phyloP scores from a whole-genome alignment of 2,888 invertebrate species.

The Tinea pellionella region DNA sequence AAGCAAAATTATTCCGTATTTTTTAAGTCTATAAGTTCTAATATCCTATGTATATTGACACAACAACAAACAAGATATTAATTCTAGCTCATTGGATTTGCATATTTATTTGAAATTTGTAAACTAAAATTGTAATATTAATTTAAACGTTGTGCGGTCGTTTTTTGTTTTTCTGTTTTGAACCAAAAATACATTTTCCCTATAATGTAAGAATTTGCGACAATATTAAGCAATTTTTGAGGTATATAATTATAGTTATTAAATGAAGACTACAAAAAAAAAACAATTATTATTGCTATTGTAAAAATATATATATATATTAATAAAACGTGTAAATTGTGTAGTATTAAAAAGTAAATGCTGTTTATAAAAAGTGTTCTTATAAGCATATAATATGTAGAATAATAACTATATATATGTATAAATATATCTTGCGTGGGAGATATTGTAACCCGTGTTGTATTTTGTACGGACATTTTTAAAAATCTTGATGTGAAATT shows the following conservation, averaged over 20 bases:
- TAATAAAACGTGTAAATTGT: constrained; percentile 63
- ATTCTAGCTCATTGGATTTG: no score
- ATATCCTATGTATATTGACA: no score
- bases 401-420: neutral
- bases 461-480: no score
- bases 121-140: constrained; percentile 21
- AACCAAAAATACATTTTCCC: neutral
- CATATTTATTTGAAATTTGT: constrained; percentile 22
- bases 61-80: no score
- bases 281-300: constrained; percentile 62
- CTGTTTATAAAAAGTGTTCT: constrained; percentile 69
- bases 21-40: no score
- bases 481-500: no score
- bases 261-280: constrained; percentile 51
- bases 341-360: constrained; percentile 59
- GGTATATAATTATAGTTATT: constrained; percentile 58
- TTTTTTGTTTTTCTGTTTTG: neutral
- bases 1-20: no score
- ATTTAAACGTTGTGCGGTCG: no score
- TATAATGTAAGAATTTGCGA: constrained; percentile 45
- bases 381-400: constrained; percentile 44
- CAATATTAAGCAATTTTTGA: constrained; percentile 67
- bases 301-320: constrained; percentile 68
- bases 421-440: neutral
- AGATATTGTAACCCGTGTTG: neutral